phyloP scores from a whole-genome alignment of 1,140 invertebrate species.

The Anastatus disparis region DNA sequence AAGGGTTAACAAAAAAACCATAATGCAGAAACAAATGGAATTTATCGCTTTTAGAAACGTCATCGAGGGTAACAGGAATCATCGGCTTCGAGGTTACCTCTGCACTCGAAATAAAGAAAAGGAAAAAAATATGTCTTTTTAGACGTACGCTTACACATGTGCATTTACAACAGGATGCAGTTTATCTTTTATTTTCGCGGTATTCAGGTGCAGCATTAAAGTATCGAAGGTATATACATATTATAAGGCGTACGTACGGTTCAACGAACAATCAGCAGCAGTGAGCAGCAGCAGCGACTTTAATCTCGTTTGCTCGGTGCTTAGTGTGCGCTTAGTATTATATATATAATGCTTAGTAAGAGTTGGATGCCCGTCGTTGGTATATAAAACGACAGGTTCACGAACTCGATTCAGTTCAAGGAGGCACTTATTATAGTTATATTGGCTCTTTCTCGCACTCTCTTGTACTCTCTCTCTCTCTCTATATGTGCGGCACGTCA shows the following conservation, averaged over 20 bases:
- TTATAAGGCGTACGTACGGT: neutral
- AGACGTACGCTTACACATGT: too few relatives aligned
- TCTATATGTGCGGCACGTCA: neutral
- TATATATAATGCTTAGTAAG: too few relatives aligned
- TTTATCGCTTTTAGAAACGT: neutral
- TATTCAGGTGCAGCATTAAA: constrained; percentile 8
- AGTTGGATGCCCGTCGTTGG: neutral
- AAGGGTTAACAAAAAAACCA: too few relatives aligned
- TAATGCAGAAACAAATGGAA: too few relatives aligned
- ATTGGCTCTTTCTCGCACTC: constrained; percentile 9
- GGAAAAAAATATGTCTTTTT: too few relatives aligned
- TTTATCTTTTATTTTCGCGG: constrained; percentile 10
- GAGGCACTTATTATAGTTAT: constrained; percentile 33
- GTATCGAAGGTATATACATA: neutral
- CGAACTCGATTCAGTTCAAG: constrained; percentile 49
- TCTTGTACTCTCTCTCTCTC: neutral
- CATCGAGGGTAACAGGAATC: neutral
- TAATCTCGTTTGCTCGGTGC: constrained; percentile 2
- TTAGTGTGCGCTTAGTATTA: neutral
- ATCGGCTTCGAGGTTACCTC: too few relatives aligned
- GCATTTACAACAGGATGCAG: too few relatives aligned
- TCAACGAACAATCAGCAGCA: constrained; percentile 15
- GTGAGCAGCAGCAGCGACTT: neutral
- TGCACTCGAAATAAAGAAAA: too few relatives aligned
- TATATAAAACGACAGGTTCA: constrained; percentile 42